phyloP scores from a whole-genome alignment of 37 sponge, comb jelly and placozoan genomes.

The Beroe ovata region DNA sequence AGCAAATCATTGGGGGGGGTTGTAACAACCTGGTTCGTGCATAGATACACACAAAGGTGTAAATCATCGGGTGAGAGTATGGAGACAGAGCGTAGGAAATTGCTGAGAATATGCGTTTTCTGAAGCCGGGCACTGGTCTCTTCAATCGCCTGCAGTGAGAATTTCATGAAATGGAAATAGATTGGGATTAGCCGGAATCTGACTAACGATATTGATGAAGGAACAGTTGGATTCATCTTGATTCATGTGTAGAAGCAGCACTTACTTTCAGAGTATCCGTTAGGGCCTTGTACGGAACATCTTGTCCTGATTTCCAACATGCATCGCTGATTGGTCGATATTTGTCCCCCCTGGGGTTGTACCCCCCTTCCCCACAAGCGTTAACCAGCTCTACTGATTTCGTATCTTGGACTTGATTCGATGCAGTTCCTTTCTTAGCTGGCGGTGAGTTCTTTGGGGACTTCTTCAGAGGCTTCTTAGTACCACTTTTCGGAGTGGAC shows the following conservation, averaged over 20 bases:
- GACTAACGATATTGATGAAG: too few species aligned
- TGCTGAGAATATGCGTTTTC: slow-evolving; percentile 76
- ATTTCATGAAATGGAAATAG: too few species aligned
- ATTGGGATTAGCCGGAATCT: too few species aligned
- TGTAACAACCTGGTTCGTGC: slow-evolving; percentile 94
- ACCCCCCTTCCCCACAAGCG: background rate
- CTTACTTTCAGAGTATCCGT: slow-evolving; percentile 34
- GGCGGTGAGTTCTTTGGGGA: background rate
- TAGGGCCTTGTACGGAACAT: slow-evolving; percentile 54
- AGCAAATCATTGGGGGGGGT: too few species aligned
- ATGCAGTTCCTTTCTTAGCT: background rate
- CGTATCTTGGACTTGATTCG: background rate
- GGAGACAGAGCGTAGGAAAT: slow-evolving; percentile 92
- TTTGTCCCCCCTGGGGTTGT: background rate
- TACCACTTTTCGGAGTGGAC: background rate
- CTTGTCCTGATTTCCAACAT: slow-evolving; percentile 7
- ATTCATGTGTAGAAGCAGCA: too few species aligned
- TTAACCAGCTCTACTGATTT: background rate
- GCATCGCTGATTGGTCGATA: slow-evolving; percentile 24
- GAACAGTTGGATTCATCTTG: too few species aligned
- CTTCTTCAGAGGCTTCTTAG: background rate
- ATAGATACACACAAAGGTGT: slow-evolving; percentile 84
- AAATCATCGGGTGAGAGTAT: slow-evolving; percentile 87
- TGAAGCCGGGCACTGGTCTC: slow-evolving; percentile 20
- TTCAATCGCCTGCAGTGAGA: slow-evolving; percentile 21